Evolutionary conservation across 2,113 vertebrate genomes (phyloP).

Genomic region (Syngnathus floridae): DNA sequence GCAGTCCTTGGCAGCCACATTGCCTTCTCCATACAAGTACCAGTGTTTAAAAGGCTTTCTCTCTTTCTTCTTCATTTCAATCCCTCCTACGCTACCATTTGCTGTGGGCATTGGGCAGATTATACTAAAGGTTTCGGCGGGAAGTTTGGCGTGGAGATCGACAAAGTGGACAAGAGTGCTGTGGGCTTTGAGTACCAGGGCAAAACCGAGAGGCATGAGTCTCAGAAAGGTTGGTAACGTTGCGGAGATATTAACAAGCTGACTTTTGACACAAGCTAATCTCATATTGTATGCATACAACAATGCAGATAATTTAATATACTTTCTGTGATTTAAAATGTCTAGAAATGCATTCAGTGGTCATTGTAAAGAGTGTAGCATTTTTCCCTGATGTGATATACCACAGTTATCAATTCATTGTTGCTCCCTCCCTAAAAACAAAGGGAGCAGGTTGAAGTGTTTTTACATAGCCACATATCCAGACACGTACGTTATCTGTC

Average conservation of each 20-base stretch:
- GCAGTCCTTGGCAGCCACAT: neutral
- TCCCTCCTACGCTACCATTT: neutral
- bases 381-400: neutral
- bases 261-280: neutral
- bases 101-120: conserved; percentile 62
- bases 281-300: neutral
- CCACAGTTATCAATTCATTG: neutral
- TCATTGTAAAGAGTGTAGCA: neutral
- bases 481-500: neutral
- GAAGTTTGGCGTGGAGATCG: conserved; percentile 85
- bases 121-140: conserved; percentile 89
- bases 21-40: neutral
- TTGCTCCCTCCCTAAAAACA: neutral
- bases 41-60: neutral
- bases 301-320: neutral
- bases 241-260: neutral
- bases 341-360: neutral
- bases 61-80: neutral
- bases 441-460: neutral
- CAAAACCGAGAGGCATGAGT: conserved; percentile 89
- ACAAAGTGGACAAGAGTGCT: conserved; percentile 93
- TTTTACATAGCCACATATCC: neutral
- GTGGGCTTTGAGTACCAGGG: conserved; percentile 93
- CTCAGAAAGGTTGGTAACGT: conserved; percentile 80
- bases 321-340: neutral